A percentile compares a stretch with the other conserved stretches of the same genome.
Evolutionary conservation across 2,797 vertebrate species (phyloP).

Genomic region (Schizothorax lantsangensis): DNA sequence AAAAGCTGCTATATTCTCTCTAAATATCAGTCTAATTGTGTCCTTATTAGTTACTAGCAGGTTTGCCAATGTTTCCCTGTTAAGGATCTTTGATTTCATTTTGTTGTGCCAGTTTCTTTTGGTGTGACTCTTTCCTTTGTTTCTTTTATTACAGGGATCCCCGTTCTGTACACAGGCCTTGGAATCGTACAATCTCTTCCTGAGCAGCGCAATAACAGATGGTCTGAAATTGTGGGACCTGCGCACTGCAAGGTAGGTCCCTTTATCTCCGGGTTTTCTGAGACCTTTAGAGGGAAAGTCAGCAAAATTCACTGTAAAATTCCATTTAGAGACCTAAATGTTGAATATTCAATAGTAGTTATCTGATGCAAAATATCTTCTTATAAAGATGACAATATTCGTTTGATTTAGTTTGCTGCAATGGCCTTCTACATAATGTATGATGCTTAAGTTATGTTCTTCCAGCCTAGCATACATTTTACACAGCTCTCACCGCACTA

Average conservation of each 20-base stretch:
- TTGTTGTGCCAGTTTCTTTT: not conserved
- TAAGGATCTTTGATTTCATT: conserved; percentile 2
- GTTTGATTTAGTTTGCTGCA: not conserved
- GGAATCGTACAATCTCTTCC: conserved; percentile 87
- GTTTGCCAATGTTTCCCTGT: not conserved
- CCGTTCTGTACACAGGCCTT: conserved; percentile 79
- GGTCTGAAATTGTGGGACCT: conserved; percentile 92
- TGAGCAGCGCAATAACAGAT: conserved; percentile 85
- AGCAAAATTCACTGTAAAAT: not conserved
- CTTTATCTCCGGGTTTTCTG: not conserved
- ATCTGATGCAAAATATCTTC: not conserved
- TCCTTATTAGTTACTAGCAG: not conserved
- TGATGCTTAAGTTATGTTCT: not conserved
- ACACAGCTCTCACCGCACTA: conserved; percentile 1
- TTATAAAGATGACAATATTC: not conserved
- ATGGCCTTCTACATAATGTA: not conserved
- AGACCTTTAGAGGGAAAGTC: not conserved
- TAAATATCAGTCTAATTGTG: not conserved
- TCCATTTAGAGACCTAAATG: not conserved
- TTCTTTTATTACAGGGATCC: conserved; percentile 81
- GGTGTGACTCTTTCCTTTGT: not conserved
- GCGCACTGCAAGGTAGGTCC: conserved; percentile 84
- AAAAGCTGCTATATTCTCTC: not conserved
- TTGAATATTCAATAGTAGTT: conserved; percentile 6
- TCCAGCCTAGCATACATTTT: no score